These are phyloP conservation scores for Laterallus jamaicensis DNA, from an alignment of 2,113 vertebrate genomes.

Conservation along the genomic window DNA sequence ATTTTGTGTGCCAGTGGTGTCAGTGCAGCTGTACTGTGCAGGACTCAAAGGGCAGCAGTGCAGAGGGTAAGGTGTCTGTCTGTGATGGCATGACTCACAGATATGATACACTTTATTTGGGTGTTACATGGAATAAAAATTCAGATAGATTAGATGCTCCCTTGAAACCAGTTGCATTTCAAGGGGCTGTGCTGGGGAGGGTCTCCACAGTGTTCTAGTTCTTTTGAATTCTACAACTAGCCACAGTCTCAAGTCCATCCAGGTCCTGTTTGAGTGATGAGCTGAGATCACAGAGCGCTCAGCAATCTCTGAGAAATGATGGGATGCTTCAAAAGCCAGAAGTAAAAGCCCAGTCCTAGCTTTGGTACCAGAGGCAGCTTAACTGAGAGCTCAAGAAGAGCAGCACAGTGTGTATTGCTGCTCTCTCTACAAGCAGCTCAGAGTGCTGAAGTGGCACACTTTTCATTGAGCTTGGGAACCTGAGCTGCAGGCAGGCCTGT, in stretches of 20 bases:
- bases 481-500: background rate
- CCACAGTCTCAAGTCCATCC: background rate
- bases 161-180: background rate
- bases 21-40: background rate
- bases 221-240: background rate
- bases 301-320: background rate
- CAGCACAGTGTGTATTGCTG: background rate
- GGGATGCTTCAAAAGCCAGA: background rate
- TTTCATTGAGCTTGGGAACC: background rate
- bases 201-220: background rate
- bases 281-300: background rate
- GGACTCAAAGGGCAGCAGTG: background rate
- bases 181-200: background rate
- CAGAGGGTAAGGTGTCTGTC: background rate
- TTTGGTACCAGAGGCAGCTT: background rate
- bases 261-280: background rate
- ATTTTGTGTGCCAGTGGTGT: rapidly evolving
- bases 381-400: background rate
- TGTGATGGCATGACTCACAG: background rate
- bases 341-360: background rate
- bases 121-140: background rate
- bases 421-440: background rate
- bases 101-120: background rate
- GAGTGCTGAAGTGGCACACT: background rate
- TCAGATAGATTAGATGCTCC: background rate